Evolutionary conservation across 2,797 vertebrate genomes (phyloP), one percentile per base, ranked within the genome.

Genomic region (Cynopterus sphinx): DNA sequence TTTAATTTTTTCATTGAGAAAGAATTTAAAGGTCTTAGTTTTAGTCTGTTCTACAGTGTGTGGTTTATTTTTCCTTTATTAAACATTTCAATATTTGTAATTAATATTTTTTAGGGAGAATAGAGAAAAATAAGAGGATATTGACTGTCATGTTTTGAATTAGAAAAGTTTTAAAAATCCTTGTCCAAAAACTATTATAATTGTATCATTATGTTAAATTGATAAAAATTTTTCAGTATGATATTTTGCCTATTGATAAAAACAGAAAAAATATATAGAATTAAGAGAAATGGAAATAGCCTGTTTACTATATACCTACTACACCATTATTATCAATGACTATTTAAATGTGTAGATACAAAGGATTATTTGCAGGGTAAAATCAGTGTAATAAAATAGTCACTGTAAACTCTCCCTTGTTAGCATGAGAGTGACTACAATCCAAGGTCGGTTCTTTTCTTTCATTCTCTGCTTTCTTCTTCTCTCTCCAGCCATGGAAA

Each of bases 371-470:
- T 73, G 41, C 77, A 92, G 36, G 49, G 63, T 85, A 93, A 4
- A 74, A 68, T 93, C 0, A 1, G 31, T 0, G 3, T 53, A 81
- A 53, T 70, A 93, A 87, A 96, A 95, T 0, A 96, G 82, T 73
- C 90, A 81, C 81, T 2, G 0, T 93, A 95, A 97, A 96, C 95
- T 90, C 74, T 16, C 96, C 83, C 90, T 92, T 70, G 79, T 63
- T 93, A 92, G 87, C 9, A 43, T 9, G 5, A 81, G 55, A 94
- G 77, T 0, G 0, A 98, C 84, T 65, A 36, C 36, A 67, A 96
- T 87, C 92, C 98, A 98, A 98, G 96, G 97, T 97, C 97, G 41
- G 86, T 87, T 93, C 84, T 83, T 96, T 97, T 86, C 96, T 96
- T 95, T 97, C 84, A 33, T 78, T 94, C 85, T 78, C 91, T 95